Conservation (phyloP, 2,797 vertebrate species). For the Schizopygopsis malacanthus region DNA sequence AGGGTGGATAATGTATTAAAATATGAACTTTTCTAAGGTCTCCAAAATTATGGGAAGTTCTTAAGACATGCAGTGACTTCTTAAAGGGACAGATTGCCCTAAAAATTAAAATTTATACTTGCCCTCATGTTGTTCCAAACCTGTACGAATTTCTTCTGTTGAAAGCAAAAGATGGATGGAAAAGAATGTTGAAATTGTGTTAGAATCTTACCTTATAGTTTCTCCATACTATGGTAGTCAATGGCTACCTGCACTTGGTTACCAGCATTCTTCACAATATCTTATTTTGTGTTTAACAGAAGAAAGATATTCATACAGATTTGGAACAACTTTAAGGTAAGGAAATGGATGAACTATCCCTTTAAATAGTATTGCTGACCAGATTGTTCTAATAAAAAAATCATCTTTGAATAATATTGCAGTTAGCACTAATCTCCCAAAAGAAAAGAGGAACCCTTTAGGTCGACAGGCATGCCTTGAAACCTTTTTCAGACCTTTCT, state of each 20-base stretch:
- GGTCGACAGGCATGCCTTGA: slow-evolving; percentile 45
- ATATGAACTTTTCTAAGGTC: not conserved
- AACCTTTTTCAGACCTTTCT: slow-evolving; percentile 48
- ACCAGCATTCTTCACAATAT: not conserved
- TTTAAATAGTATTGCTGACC: slow-evolving; percentile 4
- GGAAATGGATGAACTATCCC: not conserved
- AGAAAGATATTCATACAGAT: not conserved
- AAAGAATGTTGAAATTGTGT: not conserved
- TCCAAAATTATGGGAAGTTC: not conserved
- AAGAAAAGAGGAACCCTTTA: slow-evolving; percentile 7
- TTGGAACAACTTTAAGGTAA: not conserved
- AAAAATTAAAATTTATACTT: not conserved
- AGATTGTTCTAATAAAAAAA: slow-evolving; percentile 6
- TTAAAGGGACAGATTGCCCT: not conserved
- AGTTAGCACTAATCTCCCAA: not conserved
- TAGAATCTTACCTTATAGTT: not conserved
- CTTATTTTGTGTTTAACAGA: not conserved
- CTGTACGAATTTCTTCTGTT: not conserved
- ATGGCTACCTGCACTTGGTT: not conserved
- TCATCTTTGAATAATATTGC: not conserved
- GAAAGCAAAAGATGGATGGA: not conserved
- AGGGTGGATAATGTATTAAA: not conserved
- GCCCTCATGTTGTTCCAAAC: not conserved
- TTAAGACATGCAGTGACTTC: not conserved
- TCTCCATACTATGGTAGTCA: not conserved